A percentile compares a stretch with the other conserved stretches of the same genome.
phyloP scores from a whole-genome alignment of 1,140 invertebrate species.

The Leptinotarsa defecta region DNA sequence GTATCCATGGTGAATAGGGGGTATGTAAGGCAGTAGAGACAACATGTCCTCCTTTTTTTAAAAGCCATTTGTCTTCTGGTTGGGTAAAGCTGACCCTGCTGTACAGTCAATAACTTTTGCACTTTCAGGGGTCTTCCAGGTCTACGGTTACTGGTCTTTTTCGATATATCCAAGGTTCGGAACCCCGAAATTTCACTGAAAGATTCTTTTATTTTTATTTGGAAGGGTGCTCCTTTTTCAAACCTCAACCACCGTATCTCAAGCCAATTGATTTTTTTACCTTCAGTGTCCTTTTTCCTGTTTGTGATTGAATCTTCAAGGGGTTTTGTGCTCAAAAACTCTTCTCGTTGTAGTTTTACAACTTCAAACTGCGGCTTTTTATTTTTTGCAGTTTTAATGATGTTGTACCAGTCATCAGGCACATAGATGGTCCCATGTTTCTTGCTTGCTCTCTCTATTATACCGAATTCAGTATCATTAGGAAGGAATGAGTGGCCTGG shows the following conservation, averaged over 20 bases:
- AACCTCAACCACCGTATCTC: conserved; percentile 26
- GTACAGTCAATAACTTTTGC: not conserved
- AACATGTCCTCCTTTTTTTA: conserved; percentile 22
- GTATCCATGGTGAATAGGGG: conserved; percentile 9
- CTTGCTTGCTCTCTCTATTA: conserved; percentile 17
- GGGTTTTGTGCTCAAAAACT: conserved; percentile 19
- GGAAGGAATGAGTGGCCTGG: conserved; percentile 26
- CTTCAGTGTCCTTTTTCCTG: conserved; percentile 29
- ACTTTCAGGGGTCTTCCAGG: too few species aligned
- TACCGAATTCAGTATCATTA: conserved; percentile 28
- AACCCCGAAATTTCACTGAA: not conserved
- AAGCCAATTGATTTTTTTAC: conserved; percentile 12
- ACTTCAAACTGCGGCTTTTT: conserved; percentile 17
- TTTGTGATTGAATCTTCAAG: conserved; percentile 33
- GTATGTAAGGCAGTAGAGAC: conserved; percentile 19
- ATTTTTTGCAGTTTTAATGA: conserved; percentile 21
- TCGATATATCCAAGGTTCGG: conserved; percentile 6
- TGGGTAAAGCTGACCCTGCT: conserved; percentile 10
- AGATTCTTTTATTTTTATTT: conserved; percentile 23
- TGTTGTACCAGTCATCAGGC: conserved; percentile 30
- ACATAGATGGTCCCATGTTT: not conserved
- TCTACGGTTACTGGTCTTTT: not conserved
- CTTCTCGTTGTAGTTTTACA: conserved; percentile 19
- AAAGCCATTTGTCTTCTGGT: conserved; percentile 6
- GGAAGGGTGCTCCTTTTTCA: not conserved